Conservation (phyloP, 1,140 invertebrate species). For the Drosophila malerkotliana region DNA sequence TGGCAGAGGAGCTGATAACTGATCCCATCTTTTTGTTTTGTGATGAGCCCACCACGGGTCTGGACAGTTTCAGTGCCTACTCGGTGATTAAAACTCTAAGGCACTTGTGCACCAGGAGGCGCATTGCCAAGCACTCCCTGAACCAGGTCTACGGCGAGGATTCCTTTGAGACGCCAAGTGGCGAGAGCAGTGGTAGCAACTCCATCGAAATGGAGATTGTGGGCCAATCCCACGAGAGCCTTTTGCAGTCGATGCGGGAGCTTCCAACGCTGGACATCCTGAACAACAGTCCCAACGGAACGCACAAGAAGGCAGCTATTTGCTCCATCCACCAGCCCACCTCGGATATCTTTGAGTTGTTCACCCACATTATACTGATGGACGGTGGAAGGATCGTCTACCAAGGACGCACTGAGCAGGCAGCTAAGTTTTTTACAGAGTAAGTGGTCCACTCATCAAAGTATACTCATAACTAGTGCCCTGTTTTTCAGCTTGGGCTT, state of each 20-base stretch:
- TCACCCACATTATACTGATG: constrained; percentile 91
- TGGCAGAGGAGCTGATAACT: constrained; percentile 93
- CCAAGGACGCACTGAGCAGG: constrained; percentile 89
- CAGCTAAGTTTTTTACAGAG: constrained; percentile 87
- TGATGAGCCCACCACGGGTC: constrained; percentile 92
- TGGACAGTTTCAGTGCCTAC: constrained; percentile 92
- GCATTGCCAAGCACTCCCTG: constrained; percentile 67
- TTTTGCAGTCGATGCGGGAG: constrained; percentile 59
- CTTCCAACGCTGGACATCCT: constrained; percentile 60
- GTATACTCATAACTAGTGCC: not conserved
- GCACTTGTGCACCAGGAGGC: constrained; percentile 68
- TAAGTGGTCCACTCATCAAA: constrained; percentile 72
- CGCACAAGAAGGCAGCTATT: constrained; percentile 88
- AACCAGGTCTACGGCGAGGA: constrained; percentile 77
- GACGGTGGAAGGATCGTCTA: constrained; percentile 92
- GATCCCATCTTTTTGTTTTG: constrained; percentile 92
- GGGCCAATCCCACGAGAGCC: constrained; percentile 53
- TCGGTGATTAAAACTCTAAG: constrained; percentile 89
- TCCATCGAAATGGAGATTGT: constrained; percentile 77
- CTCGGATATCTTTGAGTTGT: constrained; percentile 92
- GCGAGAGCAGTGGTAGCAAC: constrained; percentile 48
- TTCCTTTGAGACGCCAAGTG: constrained; percentile 66
- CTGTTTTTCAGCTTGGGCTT: constrained; percentile 85
- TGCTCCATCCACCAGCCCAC: constrained; percentile 95
- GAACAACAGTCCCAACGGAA: constrained; percentile 84